Evolutionary conservation across 2,113 vertebrate genomes (phyloP).

Genomic region (Falco punctatus): DNA sequence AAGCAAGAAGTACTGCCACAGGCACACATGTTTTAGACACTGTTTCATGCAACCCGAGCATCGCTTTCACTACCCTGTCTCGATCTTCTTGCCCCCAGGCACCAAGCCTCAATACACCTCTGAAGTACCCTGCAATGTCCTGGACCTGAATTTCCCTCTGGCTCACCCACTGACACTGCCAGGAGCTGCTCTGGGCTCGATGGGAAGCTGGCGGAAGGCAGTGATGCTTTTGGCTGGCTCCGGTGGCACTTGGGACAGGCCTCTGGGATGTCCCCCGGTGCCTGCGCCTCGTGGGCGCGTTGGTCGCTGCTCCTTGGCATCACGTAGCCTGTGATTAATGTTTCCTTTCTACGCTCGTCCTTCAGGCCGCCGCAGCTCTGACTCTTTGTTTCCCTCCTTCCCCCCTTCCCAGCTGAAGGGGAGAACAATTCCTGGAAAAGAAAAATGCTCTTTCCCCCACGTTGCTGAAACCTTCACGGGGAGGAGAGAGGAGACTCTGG

Average conservation of each 20-base stretch:
- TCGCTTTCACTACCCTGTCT: background rate
- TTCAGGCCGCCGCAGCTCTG: background rate
- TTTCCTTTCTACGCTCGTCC: constrained; percentile 51
- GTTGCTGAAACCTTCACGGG: background rate
- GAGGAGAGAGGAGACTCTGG: constrained; percentile 29
- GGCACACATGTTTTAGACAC: background rate
- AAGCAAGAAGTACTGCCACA: background rate
- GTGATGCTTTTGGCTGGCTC: background rate
- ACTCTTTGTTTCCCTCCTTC: constrained; percentile 48
- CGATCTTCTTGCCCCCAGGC: background rate
- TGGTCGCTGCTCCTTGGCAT: constrained; percentile 22
- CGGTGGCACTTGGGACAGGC: background rate
- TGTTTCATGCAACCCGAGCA: background rate
- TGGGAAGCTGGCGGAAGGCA: background rate
- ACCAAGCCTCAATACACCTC: background rate
- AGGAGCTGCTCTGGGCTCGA: accelerated
- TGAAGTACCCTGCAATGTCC: background rate
- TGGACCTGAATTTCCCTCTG: background rate
- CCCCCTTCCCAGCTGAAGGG: background rate
- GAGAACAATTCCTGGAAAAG: constrained; percentile 70
- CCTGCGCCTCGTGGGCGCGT: background rate
- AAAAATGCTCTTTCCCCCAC: background rate
- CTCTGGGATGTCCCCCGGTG: background rate
- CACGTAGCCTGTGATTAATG: background rate
- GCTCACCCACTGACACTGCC: background rate